These are phyloP conservation scores for Tringa solitaria DNA, from an alignment of 2,113 vertebrate genomes.

Conservation along the genomic window DNA sequence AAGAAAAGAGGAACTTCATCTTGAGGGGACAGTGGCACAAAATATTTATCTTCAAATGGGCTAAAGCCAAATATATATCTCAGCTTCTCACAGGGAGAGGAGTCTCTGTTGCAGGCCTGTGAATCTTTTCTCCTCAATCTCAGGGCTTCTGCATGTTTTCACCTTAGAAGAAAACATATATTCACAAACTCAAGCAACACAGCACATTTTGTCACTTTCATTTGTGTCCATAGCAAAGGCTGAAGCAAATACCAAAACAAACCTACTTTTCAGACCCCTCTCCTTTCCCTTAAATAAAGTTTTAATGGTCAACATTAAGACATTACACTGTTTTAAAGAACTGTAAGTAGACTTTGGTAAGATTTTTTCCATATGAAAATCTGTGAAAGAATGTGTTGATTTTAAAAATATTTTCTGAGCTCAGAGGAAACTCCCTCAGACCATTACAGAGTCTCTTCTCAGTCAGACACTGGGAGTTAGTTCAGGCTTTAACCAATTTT, in stretches of 20 bases:
- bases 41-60: not conserved
- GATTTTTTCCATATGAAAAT: not conserved
- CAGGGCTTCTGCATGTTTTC: not conserved
- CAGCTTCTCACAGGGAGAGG: not conserved
- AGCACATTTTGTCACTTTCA: not conserved
- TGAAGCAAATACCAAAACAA: not conserved
- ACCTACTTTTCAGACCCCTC: not conserved
- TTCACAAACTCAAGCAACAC: not conserved
- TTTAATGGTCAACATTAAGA: not conserved
- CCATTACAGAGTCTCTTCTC: not conserved
- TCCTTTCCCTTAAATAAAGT: not conserved
- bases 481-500: not conserved
- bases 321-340: not conserved
- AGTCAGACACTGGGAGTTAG: not conserved
- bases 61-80: not conserved
- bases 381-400: not conserved
- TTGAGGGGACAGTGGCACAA: not conserved
- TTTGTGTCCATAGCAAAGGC: not conserved
- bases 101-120: not conserved
- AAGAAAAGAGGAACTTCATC: not conserved
- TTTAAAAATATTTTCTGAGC: not conserved
- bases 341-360: not conserved
- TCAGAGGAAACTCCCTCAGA: not conserved
- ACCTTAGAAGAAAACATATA: not conserved
- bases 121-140: not conserved